Base-by-base conservation (phyloP, 1,140 invertebrate genomes). In the Trichoplusia ni region DNA sequence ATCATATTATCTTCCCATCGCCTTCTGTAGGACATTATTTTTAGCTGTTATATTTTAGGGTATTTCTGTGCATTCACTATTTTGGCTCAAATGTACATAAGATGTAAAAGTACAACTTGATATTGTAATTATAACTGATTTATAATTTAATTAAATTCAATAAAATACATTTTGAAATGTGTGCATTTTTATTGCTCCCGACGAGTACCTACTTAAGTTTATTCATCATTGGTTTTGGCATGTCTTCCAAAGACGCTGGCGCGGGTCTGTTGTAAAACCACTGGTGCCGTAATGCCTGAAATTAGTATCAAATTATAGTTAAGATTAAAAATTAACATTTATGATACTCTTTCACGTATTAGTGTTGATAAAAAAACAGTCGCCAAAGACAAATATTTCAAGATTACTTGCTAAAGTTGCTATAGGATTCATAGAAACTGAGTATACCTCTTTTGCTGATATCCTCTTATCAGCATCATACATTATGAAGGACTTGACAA, bases 401-500 rank as follows among this genome's bases (percentile, higher is more conserved):
- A 7, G 13, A 46, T n/a, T 14, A 23, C 98, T 96, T 98, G 71
- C 47, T 44, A 5, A 2, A 21, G 19, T 21, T 44, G 14, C 33
- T 9, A 13, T 40, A 16, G 6, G 2, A 8, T 40, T 14, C 14
- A 18, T 31, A n/a, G 25, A n/a, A 21, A 72, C 53, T 64, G 92
- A 69, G 16, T 33, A 6, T 89, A 98, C 97, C 91, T 97, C 91
- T 74, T 93, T 93, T n/a, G 97, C 96, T 18, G 93, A 93, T 4
- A 97, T 92, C 66, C 98, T 93, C 78, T 95, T 94, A 18, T 93
- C 93, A 6, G 96, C 94, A 85, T 97, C 94, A 76, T 99, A 99
- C 1, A 96, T 85, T 9, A 99, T 90, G 73, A 98, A 95, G 62
- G 93, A 93, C 71, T 94, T 94, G 6, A 98, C 92, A 1, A 99